Conservation (phyloP, 2,113 vertebrate species). For the Rhinogobius similis region DNA sequence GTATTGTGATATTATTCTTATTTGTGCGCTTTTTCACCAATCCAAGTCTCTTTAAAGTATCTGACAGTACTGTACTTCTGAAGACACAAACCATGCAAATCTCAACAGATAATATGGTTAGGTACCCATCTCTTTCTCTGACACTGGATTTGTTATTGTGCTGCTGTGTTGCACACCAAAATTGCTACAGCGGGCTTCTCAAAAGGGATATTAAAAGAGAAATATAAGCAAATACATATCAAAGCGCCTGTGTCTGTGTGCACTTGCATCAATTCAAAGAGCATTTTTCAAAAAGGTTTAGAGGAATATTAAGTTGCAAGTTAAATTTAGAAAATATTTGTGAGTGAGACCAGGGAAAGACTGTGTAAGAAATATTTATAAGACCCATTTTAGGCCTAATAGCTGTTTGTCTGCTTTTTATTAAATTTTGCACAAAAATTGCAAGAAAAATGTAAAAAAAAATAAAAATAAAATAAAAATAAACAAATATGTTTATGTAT, state of each 20-base stretch:
- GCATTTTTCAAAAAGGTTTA: slow-evolving; percentile 1
- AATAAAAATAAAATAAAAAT: too few species aligned
- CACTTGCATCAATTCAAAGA: neutral
- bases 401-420: neutral
- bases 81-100: neutral
- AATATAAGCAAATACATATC: slow-evolving; percentile 12
- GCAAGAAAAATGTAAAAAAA: too few species aligned
- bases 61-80: neutral
- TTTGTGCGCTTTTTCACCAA: neutral
- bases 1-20: neutral
- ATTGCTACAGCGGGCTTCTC: neutral
- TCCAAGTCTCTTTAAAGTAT: neutral
- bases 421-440: too few species aligned
- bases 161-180: neutral
- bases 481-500: too few species aligned
- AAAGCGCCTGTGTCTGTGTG: neutral
- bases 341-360: neutral
- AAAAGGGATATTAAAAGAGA: neutral
- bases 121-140: neutral
- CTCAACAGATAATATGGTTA: slow-evolving; percentile 1
- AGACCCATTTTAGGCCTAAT: neutral
- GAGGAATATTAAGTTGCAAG: slow-evolving; percentile 5
- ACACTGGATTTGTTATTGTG: slow-evolving; percentile 2
- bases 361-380: neutral
- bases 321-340: slow-evolving; percentile 10